These are phyloP conservation scores for Ephestia elutella DNA, from an alignment of 1,140 invertebrate species.

Conservation along the genomic window DNA sequence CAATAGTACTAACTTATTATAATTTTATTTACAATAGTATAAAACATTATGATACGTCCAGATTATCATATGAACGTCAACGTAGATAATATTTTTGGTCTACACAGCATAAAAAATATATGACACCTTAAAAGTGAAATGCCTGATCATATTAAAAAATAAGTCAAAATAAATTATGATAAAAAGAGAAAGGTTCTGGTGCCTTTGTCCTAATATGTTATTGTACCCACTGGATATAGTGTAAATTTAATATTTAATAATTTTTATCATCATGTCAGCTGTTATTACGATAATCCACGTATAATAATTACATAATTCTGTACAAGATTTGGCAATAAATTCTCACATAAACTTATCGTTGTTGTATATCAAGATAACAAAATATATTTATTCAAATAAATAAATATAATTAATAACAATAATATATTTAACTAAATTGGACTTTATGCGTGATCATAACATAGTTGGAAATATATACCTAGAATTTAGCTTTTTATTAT, in stretches of 20 bases:
- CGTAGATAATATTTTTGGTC: not conserved
- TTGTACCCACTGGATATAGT: too few relatives aligned
- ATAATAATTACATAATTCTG: slow-evolving; percentile 13
- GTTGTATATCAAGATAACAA: slow-evolving; percentile 19
- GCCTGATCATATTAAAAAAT: too few relatives aligned
- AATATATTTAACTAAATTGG: slow-evolving; percentile 20
- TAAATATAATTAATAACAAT: slow-evolving; percentile 1
- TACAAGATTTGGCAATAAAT: slow-evolving; percentile 26
- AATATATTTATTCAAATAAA: slow-evolving; percentile 10
- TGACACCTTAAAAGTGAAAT: too few relatives aligned
- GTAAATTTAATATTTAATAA: too few relatives aligned
- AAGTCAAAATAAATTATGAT: too few relatives aligned
- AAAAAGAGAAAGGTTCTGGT: too few relatives aligned
- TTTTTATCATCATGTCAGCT: too few relatives aligned
- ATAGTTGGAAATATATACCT: slow-evolving; percentile 15
- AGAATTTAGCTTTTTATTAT: slow-evolving; percentile 14
- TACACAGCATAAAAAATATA: too few relatives aligned
- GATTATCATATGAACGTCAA: not conserved
- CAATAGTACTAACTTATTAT: slow-evolving; percentile 8
- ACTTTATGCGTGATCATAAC: slow-evolving; percentile 20
- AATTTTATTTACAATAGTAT: slow-evolving; percentile 17
- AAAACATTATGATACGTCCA: not conserved
- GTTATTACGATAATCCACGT: not conserved
- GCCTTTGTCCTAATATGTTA: too few relatives aligned
- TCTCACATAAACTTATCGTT: slow-evolving; percentile 16